Percentiles rank a stretch among this genome's conserved stretches.
phyloP scores from a whole-genome alignment of 1,140 invertebrate genomes.

The Lasioglossum albipes region DNA sequence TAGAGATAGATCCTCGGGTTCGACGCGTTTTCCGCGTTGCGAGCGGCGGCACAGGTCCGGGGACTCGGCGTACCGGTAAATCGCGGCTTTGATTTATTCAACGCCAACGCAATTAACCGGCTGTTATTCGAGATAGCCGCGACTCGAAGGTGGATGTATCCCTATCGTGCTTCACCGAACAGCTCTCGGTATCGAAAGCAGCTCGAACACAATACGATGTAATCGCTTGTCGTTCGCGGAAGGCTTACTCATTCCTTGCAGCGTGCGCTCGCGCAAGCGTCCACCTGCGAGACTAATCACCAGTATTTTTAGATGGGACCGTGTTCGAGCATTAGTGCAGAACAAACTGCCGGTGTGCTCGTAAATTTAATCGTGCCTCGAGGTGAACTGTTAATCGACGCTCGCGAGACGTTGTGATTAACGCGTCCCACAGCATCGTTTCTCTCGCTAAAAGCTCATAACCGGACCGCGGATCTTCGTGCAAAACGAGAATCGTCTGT shows the following conservation, averaged over 20 bases:
- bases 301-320: slow-evolving; percentile 14
- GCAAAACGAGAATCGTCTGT: no score
- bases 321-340: not conserved
- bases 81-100: not conserved
- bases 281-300: slow-evolving; percentile 10
- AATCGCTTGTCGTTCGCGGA: not conserved
- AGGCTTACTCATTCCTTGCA: no score
- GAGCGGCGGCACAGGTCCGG: not conserved
- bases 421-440: no score
- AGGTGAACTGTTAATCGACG: not conserved
- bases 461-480: no score
- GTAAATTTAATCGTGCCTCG: slow-evolving; percentile 9
- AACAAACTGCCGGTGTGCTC: not conserved
- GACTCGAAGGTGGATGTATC: not conserved
- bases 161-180: not conserved
- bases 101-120: not conserved
- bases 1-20: no score
- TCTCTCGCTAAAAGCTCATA: no score
- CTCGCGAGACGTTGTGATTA: no score
- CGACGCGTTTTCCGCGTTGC: not conserved
- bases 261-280: not conserved
- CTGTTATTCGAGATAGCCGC: not conserved
- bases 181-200: not conserved
- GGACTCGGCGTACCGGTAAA: slow-evolving; percentile 2
- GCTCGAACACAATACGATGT: not conserved